Evolutionary conservation across 1,140 invertebrate species (phyloP), one percentile per base, ranked within the genome.

Genomic region (Pseudoatta argentina): DNA sequence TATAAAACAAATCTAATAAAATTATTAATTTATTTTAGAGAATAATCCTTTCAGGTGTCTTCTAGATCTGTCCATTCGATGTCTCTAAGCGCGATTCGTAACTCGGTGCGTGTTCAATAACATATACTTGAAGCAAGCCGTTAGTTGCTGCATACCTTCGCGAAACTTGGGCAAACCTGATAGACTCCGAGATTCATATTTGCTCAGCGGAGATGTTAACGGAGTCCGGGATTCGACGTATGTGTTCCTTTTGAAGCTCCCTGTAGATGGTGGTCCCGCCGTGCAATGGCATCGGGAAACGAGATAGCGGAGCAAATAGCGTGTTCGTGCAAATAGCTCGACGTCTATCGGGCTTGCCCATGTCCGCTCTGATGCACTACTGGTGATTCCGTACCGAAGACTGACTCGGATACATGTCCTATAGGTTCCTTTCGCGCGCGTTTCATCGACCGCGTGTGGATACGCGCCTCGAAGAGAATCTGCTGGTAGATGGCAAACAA

Each of bases 281-380:
- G 61, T 30, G 59, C 76, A 64, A 79, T 34, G 18, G 44, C 59
- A 24, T 27, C 57, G 24, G 30, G 59, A 79, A 79, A 79, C 77
- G 63, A 67, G 77, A 79, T 79, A 27, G 48, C 44, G 63, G 14
- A 55, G 77, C 77, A 79, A 79, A 79, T 79, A 79, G 61, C 30
- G 61, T 55, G 48, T 67, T 79, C 48, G 77, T 67, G 61, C 77
- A 79, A 79, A 79, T 48, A 67, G 77, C 63, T 34, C 39, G 21
- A 44, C 59, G 21, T 64, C 59, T 48, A 30, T 21, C 59, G 76
- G 24, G 34, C 73, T 76, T 53, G 61, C 61, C 59, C 27, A 55
- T 77, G 76, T 64, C 59, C 61, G 76, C 76, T n/a, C 77, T 66
- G 61, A 67, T 79, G 77, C 76, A 66, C 59, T 30, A 51, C 48